Evolutionary conservation across 2,888 invertebrate genomes (phyloP), one percentile per base, ranked within the genome.

Genomic region (Mythimna impura): DNA sequence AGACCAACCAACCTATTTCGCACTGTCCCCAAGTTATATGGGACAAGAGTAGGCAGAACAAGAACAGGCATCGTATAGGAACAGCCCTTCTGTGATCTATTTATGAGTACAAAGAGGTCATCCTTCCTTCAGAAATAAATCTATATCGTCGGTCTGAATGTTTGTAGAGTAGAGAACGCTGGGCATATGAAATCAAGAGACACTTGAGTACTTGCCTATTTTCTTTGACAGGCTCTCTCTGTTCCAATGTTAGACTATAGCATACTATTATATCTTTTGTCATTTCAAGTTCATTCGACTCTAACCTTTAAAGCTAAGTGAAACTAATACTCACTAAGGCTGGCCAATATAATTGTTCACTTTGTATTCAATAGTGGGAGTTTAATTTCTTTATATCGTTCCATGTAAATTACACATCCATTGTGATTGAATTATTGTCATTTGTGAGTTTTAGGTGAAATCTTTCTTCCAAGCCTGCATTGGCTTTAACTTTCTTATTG

Each of bases 351-450:
- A 47, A 82, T 65, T 76, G 80, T 74, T 74, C 34, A 72, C 73
- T 71, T 63, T 54, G 64, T 79, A 57, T 82, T 85, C 66, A 80
- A 77, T 77, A 71, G 77, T 85, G 83, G 76, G 81, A 86, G 66
- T 75, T 78, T 67, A 66, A 81, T 80, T 85, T 86, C 82, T 82
- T 86, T 30, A 78, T 85, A 76, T 58, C 12, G 67, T 73, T 78
- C 25, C 63, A 85, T 83, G 79, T 73, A 85, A 86, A 85, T 83
- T 71, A 72, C 65, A 58, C 64, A 65, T 76, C 58, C 73, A 81
- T 85, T 86, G 81, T 85, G 68, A 83, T 83, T 64, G 63, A 71
- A 76, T 81, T 79, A 80, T 80, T 77, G 81, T 78, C 70, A 60
- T 80, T 68, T 68, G 52, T 55, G 71, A 66, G 60, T 63, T 84